phyloP scores from a whole-genome alignment of 35 echinoderm and acorn worm genomes.

The Ophioderma brevispina region DNA sequence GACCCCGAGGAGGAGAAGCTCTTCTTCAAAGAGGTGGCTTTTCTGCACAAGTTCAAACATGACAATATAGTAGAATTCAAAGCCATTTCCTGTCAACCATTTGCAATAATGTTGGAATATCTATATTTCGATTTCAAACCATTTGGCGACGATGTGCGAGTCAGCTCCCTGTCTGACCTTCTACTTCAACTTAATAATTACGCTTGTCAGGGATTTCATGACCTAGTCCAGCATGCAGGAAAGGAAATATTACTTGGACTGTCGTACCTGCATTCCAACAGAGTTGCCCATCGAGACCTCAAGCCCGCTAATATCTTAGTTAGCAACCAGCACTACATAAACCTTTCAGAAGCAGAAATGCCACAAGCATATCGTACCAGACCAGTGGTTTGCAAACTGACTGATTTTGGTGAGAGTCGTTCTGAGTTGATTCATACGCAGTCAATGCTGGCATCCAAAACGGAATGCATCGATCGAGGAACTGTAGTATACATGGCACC shows the following conservation, averaged over 20 bases:
- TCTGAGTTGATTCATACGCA: conserved; percentile 49
- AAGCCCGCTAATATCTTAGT: conserved; percentile 41
- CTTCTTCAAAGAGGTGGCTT: too few relatives aligned
- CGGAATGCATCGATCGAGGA: background rate
- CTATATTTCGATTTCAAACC: conserved; percentile 33
- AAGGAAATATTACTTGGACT: conserved; percentile 26
- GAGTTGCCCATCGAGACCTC: conserved; percentile 27
- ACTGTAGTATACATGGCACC: background rate
- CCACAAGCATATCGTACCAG: background rate
- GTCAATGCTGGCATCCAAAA: background rate
- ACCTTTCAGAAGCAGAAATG: background rate
- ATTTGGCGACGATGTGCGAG: conserved; percentile 26
- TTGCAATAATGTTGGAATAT: conserved; percentile 40
- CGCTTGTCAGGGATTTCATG: conserved; percentile 15
- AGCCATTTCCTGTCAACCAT: too few relatives aligned
- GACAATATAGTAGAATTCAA: too few relatives aligned
- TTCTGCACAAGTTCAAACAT: too few relatives aligned
- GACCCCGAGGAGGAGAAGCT: too few relatives aligned
- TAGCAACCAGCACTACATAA: conserved; percentile 28
- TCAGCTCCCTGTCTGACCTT: conserved; percentile 25
- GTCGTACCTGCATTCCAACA: conserved; percentile 9
- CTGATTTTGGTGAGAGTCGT: conserved; percentile 37
- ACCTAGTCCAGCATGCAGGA: conserved; percentile 9
- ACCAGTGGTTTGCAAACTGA: conserved; percentile 36
- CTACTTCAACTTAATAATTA: conserved; percentile 17